phyloP scores from a whole-genome alignment of 2,888 invertebrate genomes.

The Parnassius apollo region DNA sequence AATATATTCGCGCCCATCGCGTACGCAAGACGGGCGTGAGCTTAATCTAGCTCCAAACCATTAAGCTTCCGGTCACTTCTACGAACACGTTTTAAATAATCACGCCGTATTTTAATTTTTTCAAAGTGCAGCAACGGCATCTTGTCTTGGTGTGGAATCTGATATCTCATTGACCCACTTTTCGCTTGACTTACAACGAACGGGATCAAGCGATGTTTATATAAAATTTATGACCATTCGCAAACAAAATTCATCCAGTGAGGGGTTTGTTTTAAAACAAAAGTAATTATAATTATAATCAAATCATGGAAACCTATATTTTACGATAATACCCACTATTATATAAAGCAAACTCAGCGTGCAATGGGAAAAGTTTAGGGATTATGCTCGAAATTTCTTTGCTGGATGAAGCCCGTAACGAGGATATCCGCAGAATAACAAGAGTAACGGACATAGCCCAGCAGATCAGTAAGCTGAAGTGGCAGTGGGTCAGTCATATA shows the following conservation, averaged over 20 bases:
- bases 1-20: background rate
- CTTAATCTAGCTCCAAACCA: slow-evolving; percentile 11
- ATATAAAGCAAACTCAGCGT: no score
- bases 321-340: background rate
- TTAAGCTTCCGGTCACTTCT: slow-evolving; percentile 18
- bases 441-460: no score
- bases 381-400: no score
- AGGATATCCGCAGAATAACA: no score
- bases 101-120: slow-evolving; percentile 17
- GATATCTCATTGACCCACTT: slow-evolving; percentile 25
- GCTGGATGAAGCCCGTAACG: no score
- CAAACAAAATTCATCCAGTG: slow-evolving; percentile 3
- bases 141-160: slow-evolving; percentile 25
- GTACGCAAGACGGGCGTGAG: background rate
- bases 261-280: background rate
- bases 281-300: no score
- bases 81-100: slow-evolving; percentile 25
- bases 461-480: no score
- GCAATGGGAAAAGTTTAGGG: no score
- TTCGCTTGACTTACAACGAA: slow-evolving; percentile 24
- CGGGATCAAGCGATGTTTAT: slow-evolving; percentile 24
- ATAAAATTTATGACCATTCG: slow-evolving; percentile 9
- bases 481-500: no score
- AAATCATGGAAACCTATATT: no score
- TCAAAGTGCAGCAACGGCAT: slow-evolving; percentile 9